Conservation (phyloP, 2,888 invertebrate species). For the Drosophila subquinaria region DNA sequence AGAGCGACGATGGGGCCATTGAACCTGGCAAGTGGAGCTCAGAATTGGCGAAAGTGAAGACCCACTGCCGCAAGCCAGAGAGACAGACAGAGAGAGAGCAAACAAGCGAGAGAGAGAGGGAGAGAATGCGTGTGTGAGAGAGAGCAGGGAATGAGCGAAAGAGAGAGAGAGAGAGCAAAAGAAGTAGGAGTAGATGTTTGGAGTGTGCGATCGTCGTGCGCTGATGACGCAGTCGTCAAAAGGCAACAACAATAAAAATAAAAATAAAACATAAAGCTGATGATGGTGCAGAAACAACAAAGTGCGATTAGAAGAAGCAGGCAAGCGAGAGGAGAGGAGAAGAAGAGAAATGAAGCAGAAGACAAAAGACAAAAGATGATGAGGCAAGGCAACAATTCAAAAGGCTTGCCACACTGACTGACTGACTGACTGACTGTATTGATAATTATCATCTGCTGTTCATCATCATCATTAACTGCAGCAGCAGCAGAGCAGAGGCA, state of each 20-base stretch:
- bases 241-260: slow-evolving; percentile 63
- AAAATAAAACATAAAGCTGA: slow-evolving; percentile 60
- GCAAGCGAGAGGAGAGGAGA: slow-evolving; percentile 17
- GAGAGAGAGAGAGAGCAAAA: slow-evolving; percentile 10
- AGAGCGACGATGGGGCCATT: slow-evolving; percentile 64
- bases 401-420: slow-evolving; percentile 53
- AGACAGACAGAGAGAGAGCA: slow-evolving; percentile 30
- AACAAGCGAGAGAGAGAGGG: slow-evolving; percentile 13
- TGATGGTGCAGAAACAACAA: slow-evolving; percentile 75
- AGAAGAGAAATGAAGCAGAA: not conserved
- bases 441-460: slow-evolving; percentile 38
- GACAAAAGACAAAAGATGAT: slow-evolving; percentile 9
- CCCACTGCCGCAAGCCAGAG: slow-evolving; percentile 79
- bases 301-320: slow-evolving; percentile 71
- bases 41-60: slow-evolving; percentile 83
- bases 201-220: slow-evolving; percentile 17
- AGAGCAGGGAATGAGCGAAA: slow-evolving; percentile 17
- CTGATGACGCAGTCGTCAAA: slow-evolving; percentile 75
- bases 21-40: slow-evolving; percentile 79
- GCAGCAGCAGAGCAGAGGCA: slow-evolving; percentile 1
- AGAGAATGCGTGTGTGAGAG: slow-evolving; percentile 12
- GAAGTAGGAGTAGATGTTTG: slow-evolving; percentile 30
- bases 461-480: slow-evolving; percentile 45
- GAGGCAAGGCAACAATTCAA: slow-evolving; percentile 30
- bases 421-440: slow-evolving; percentile 51